phyloP scores from a whole-genome alignment of 2,797 vertebrate species.

The Mormyrops attenuatus region DNA sequence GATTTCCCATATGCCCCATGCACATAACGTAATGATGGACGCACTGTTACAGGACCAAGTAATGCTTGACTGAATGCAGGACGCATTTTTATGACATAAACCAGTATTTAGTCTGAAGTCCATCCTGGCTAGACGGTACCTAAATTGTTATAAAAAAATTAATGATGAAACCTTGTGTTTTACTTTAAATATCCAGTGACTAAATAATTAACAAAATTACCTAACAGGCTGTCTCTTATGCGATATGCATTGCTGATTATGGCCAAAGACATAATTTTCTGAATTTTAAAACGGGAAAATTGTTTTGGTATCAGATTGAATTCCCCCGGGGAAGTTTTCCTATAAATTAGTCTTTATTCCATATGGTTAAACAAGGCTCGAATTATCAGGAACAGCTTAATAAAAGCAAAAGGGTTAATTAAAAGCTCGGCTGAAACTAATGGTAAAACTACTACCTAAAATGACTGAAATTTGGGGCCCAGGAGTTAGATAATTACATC shows the following conservation, averaged over 20 bases:
- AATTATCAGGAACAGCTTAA: not conserved
- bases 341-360: not conserved
- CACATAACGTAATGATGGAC: constrained; percentile 8
- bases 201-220: not conserved
- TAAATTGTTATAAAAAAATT: not conserved
- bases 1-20: not conserved
- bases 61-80: not conserved
- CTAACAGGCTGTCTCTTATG: not conserved
- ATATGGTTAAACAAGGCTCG: not conserved
- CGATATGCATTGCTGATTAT: not conserved
- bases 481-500: not conserved
- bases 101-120: not conserved
- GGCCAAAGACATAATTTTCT: not conserved
- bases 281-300: not conserved
- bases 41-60: not conserved
- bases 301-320: not conserved
- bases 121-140: not conserved
- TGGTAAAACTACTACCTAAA: not conserved
- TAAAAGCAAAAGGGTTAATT: not conserved
- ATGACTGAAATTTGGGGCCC: not conserved
- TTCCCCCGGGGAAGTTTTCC: not conserved
- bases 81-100: not conserved
- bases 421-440: not conserved
- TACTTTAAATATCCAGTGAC: not conserved
- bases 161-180: not conserved